Conservation (phyloP, 2,113 vertebrate genomes). For the Isurus oxyrinchus region DNA sequence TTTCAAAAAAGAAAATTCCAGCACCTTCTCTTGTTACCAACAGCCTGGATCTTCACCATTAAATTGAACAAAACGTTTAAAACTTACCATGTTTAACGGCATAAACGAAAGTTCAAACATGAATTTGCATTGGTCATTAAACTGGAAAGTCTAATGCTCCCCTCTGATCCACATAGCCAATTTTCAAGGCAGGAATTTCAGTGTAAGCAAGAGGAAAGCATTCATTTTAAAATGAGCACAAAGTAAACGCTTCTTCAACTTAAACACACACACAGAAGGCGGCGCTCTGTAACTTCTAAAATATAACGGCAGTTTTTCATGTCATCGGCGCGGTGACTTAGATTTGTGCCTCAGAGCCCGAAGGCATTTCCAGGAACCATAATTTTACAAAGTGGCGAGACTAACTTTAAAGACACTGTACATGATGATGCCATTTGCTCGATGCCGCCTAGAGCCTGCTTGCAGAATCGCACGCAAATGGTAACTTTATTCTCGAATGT, state of each 20-base stretch:
- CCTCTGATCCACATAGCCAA: not conserved
- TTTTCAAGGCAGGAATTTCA: not conserved
- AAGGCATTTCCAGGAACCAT: constrained; percentile 18
- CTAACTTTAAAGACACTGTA: not conserved
- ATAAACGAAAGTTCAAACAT: not conserved
- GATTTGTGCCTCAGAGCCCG: not conserved
- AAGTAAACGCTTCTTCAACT: not conserved
- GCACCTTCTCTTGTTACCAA: not conserved
- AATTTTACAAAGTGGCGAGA: not conserved
- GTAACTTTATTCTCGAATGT: not conserved
- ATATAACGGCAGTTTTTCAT: not conserved
- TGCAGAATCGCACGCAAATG: not conserved
- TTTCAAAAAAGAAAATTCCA: not conserved
- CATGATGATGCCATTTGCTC: not conserved
- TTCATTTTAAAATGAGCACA: not conserved
- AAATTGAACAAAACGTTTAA: constrained; percentile 12
- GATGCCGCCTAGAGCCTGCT: not conserved
- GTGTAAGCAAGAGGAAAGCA: not conserved
- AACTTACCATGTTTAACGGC: constrained; percentile 24
- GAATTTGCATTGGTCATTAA: not conserved
- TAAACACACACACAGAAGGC: not conserved
- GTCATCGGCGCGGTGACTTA: not conserved
- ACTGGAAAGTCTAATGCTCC: not conserved
- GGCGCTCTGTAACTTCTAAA: not conserved
- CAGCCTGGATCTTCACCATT: not conserved